Base-by-base conservation (phyloP, 2,113 vertebrate genomes). In the Anoplopoma fimbria region DNA sequence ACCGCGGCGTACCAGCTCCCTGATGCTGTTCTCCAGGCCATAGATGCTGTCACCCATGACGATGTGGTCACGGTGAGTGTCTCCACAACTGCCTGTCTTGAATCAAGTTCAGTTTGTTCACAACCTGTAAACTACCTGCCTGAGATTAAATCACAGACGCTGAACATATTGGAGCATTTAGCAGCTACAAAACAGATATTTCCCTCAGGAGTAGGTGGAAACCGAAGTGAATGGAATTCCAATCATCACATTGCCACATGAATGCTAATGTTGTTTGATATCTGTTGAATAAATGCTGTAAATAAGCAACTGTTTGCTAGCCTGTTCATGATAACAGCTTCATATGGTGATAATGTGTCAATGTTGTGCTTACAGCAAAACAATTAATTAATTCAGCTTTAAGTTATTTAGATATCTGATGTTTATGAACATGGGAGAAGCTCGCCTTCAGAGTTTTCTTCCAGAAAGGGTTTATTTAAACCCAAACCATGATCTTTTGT, bases 1-100 rank as follows among this genome's bases (percentile, higher is more conserved):
- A 95, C 93, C 49, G 96, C 95, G 58, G 90, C 94, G 0, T 97
- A 96, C 51, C 79, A 93, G 17, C 90, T 92, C 0, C 96, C 97
- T 6, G 82, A 95, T 19, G 40, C 77, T 4, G 87, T 95, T 51
- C 87, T 96, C 55, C 93, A 97, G 51, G 89, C 94, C 74, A 95
- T 98, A 4, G 97, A 98, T 53, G 89, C 96, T 0, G 92, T 99
- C 72, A 77, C 95, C 63, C 89, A 93, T 5, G 86, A 90, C 6
- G 95, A 97, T 55, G 89, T 99, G 70, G 89, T 96, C 87, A 95
- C 95, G 73, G 98, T 98, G 91, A 96, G 97, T 93, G 14, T 3
- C 38, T 72, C 63, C 1, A 4, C 3, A 31, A 12, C 10, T 25
- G 40, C 31, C 57, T 1, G 6, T 55, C 53, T 55, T 55, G 10